Conservation (phyloP, 1,140 invertebrate genomes). For the Hermetia illucens region DNA sequence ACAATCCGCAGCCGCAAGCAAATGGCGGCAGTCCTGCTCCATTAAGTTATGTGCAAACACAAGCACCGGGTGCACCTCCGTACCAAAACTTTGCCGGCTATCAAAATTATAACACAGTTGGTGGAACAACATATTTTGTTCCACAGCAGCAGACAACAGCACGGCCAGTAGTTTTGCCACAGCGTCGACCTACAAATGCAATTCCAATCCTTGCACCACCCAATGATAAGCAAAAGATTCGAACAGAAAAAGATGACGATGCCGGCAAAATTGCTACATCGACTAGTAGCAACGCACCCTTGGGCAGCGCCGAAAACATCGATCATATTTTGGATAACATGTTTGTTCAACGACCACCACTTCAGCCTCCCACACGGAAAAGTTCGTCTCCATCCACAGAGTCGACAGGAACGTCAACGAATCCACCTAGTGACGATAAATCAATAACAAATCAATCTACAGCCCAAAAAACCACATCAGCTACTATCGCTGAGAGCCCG, state of each 20-base stretch:
- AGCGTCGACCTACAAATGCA: slow-evolving; percentile 30
- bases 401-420: slow-evolving; percentile 4
- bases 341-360: slow-evolving; percentile 39
- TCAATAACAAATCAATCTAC: too few relatives aligned
- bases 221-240: slow-evolving; percentile 14
- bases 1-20: background rate
- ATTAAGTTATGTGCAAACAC: background rate
- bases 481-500: too few relatives aligned
- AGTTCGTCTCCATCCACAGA: slow-evolving; percentile 1
- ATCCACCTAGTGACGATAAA: slow-evolving; percentile 6
- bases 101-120: slow-evolving; percentile 27
- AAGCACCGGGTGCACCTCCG: background rate
- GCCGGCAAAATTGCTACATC: background rate
- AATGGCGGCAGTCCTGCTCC: background rate
- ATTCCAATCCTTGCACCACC: slow-evolving; percentile 32
- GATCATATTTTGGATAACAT: slow-evolving; percentile 45
- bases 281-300: slow-evolving; percentile 2
- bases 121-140: slow-evolving; percentile 30
- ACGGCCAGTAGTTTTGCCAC: slow-evolving; percentile 21
- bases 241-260: slow-evolving; percentile 4
- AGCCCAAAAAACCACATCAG: too few relatives aligned
- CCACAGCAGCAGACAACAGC: slow-evolving; percentile 19
- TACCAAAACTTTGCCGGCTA: slow-evolving; percentile 14
- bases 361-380: slow-evolving; percentile 15
- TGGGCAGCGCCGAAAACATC: slow-evolving; percentile 34